Conservation (phyloP, 2,797 vertebrate species). For the Zenarchopterus dispar region DNA sequence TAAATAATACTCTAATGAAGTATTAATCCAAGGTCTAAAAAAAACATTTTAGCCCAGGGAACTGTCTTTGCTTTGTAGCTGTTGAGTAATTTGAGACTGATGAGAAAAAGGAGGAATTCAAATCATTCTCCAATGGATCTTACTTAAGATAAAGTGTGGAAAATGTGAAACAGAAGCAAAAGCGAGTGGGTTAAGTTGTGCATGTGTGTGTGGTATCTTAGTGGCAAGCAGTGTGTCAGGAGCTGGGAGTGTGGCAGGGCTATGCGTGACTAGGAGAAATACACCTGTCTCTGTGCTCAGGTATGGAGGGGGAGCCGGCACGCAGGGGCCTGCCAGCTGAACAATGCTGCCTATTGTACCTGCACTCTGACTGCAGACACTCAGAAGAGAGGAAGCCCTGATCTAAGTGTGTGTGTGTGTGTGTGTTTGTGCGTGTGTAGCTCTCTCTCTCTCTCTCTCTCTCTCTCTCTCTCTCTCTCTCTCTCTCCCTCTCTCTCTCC, state of each 20-base stretch:
- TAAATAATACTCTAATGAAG: no score
- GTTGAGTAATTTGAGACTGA: no score
- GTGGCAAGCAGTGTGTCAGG: slow-evolving; percentile 57
- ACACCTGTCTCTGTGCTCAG: slow-evolving; percentile 91
- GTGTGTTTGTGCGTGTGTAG: slow-evolving; percentile 21
- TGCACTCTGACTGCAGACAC: slow-evolving; percentile 78
- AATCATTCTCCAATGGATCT: no score
- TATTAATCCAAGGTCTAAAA: no score
- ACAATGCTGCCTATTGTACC: slow-evolving; percentile 92
- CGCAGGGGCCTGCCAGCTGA: slow-evolving; percentile 87
- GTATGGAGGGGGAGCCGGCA: slow-evolving; percentile 85
- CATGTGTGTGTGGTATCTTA: slow-evolving; percentile 52
- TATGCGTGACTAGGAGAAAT: slow-evolving; percentile 87
- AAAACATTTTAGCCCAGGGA: no score
- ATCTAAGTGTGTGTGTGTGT: slow-evolving; percentile 67
- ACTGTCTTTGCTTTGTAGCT: no score
- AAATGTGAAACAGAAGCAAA: no score
- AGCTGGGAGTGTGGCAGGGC: slow-evolving; percentile 79
- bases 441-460: slow-evolving; percentile 19
- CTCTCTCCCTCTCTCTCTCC: no score
- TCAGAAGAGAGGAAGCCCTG: slow-evolving; percentile 81
- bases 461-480: no score
- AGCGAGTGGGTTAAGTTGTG: slow-evolving; percentile 8
- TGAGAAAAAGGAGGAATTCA: no score
- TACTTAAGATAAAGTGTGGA: no score